Conservation (phyloP, 2,888 invertebrate genomes). For the Griposia aprilina region DNA sequence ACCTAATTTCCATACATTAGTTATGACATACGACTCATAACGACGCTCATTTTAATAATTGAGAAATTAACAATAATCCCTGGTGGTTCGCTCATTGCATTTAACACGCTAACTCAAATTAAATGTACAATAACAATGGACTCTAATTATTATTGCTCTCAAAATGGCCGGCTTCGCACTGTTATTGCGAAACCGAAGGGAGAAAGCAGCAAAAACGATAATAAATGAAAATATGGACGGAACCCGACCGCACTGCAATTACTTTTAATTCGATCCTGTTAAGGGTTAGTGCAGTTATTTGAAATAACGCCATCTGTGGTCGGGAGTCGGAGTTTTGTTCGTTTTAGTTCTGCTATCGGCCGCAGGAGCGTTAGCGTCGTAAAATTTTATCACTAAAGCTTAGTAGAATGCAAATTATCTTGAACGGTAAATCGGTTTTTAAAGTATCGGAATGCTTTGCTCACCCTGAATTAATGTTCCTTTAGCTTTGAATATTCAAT, state of each 20-base stretch:
- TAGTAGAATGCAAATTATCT: constrained; percentile 69
- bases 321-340: constrained; percentile 69
- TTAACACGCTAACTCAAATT: constrained; percentile 74
- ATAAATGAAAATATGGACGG: constrained; percentile 81
- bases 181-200: constrained; percentile 71
- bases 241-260: constrained; percentile 69
- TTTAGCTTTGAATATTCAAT: constrained; percentile 47
- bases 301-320: constrained; percentile 82
- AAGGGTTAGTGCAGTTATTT: constrained; percentile 71
- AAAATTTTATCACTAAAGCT: constrained; percentile 67
- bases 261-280: constrained; percentile 75
- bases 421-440: constrained; percentile 41
- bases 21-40: constrained; percentile 67
- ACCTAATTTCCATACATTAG: constrained; percentile 60
- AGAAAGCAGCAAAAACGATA: constrained; percentile 68
- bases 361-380: constrained; percentile 73
- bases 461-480: constrained; percentile 24
- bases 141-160: constrained; percentile 77
- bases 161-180: constrained; percentile 65
- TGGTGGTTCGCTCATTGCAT: constrained; percentile 64
- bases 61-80: constrained; percentile 76
- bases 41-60: constrained; percentile 76
- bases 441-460: constrained; percentile 35
- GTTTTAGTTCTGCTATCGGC: constrained; percentile 77
- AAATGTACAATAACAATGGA: constrained; percentile 79